Evolutionary conservation across 2,797 vertebrate genomes (phyloP), one percentile per base, ranked within the genome.

Genomic region (Amniataba percoides): DNA sequence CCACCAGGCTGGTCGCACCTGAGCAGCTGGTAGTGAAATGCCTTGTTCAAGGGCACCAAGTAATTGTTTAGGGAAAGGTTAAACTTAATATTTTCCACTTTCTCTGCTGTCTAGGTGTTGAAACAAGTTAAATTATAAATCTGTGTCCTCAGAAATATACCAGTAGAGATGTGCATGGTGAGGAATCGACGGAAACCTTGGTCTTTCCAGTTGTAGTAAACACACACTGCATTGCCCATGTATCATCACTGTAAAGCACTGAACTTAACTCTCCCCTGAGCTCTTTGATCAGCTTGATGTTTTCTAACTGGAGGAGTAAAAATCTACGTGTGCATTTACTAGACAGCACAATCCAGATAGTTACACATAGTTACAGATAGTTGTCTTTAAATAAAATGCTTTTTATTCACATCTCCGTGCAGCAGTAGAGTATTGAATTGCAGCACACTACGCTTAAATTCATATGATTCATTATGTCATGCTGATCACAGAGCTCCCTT

Each of bases 1-100:
- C 16, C 4, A 14, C 13, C 15, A 21, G 39, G 34, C 21, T 3
- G 1, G 11, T 55, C 2, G 8, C 23, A 62, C 36, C 6, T 27
- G 46, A 71, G 51, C 62, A 59, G 45, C 39, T 63, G 36, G n/a
- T 42, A 23, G 48, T 34, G n/a, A 77, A 71, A 61, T 43, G 40
- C 18, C 14, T 58, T 18, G 39, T 27, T 36, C 34, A 49, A 63
- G 57, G 40, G 51, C 27, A 53, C 45, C 18, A 25, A 13, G 63
- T 23, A 69, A 48, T 53, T 56, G 19, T 43, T 53, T 15, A 34
- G 31, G 14, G 53, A 48, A 16, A 12, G 1, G 19, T 49, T 31
- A 36, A 36, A 23, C 8, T 25, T 15, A 46, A n/a, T 39, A 10
- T n/a, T n/a, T 69, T 49, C 3, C 1, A 3, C 42, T 60, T 53